Conservation (phyloP, 1,140 invertebrate species). For the Aradophagus sp. region DNA sequence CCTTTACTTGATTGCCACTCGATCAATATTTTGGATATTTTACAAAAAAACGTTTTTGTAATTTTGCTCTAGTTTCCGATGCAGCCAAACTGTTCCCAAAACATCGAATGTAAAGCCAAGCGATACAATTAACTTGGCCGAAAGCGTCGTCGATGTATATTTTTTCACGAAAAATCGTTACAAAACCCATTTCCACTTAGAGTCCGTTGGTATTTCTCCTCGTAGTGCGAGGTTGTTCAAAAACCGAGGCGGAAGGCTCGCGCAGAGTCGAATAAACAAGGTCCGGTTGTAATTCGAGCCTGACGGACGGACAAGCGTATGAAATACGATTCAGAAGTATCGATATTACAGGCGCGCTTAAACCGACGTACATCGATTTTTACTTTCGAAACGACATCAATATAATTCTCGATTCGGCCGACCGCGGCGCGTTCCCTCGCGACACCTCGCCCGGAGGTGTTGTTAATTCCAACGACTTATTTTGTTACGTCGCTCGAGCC, state of each 20-base stretch:
- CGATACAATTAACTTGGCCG: no score
- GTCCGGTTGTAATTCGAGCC: conserved; percentile 32
- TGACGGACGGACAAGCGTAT: conserved; percentile 10
- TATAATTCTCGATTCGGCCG: conserved; percentile 21
- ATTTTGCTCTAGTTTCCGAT: no score
- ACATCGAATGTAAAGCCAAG: no score
- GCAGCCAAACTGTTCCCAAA: no score
- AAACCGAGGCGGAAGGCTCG: conserved; percentile 21
- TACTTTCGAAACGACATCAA: conserved; percentile 28
- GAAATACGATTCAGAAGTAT: conserved; percentile 45
- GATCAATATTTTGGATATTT: no score
- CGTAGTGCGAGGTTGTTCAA: not conserved
- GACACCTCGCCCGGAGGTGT: conserved; percentile 10
- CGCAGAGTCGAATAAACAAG: conserved; percentile 26
- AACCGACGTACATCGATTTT: conserved; percentile 19
- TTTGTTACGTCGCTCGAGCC: conserved; percentile 4
- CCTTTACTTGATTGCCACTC: no score
- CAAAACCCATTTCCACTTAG: conserved; percentile 1
- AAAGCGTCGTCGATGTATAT: no score
- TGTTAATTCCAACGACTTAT: conserved; percentile 17
- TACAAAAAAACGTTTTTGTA: no score
- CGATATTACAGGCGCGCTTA: conserved; percentile 30
- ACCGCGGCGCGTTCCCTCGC: conserved; percentile 5
- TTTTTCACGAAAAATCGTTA: no score
- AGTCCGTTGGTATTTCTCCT: conserved; percentile 1